Conservation (phyloP, 2,888 invertebrate species). For the Ornithoptera alexandrae region DNA sequence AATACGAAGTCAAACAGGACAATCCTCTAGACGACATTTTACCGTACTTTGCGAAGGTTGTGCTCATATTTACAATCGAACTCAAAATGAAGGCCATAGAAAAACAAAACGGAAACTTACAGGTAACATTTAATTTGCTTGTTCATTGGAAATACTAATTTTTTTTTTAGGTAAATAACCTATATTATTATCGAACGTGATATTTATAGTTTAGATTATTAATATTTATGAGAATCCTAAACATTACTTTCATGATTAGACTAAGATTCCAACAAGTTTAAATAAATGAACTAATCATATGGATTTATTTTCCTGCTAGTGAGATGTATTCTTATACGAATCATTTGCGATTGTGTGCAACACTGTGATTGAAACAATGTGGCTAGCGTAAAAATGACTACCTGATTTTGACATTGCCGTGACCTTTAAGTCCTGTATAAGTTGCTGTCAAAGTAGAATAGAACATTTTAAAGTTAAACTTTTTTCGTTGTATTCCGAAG, state of each 20-base stretch:
- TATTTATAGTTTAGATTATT: background rate
- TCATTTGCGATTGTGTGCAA: constrained; percentile 25
- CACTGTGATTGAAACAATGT: constrained; percentile 35
- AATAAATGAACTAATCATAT: background rate
- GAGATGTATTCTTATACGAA: background rate
- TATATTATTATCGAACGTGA: background rate
- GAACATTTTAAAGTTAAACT: constrained; percentile 3
- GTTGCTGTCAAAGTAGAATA: constrained; percentile 55
- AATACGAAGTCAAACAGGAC: constrained; percentile 45
- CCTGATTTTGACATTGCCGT: constrained; percentile 62
- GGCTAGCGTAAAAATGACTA: constrained; percentile 46
- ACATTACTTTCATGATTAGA: background rate
- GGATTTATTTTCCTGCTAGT: too few species aligned
- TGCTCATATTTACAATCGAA: constrained; percentile 5
- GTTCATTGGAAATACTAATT: background rate
- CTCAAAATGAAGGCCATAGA: constrained; percentile 54
- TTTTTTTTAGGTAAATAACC: too few species aligned
- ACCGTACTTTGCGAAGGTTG: constrained; percentile 34
- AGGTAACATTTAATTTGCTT: constrained; percentile 33
- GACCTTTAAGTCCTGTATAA: constrained; percentile 64
- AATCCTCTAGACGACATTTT: constrained; percentile 40
- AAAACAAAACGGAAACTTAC: constrained; percentile 41
- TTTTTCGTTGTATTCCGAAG: background rate
- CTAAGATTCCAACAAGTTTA: background rate
- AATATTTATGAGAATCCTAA: background rate